phyloP scores from a whole-genome alignment of 1,140 invertebrate genomes.

The Pachypeltis micranthus region DNA sequence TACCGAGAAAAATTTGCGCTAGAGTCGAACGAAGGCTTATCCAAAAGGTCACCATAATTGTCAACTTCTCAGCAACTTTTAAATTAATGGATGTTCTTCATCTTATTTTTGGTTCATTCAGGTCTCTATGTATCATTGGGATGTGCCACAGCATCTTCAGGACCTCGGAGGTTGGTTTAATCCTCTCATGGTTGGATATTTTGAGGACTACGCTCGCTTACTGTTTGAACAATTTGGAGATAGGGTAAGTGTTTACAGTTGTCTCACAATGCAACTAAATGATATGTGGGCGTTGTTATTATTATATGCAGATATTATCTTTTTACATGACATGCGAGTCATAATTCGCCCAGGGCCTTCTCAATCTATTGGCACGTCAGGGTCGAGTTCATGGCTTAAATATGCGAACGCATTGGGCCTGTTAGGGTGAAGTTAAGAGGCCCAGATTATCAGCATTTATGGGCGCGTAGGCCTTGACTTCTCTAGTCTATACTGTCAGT shows the following conservation, averaged over 20 bases:
- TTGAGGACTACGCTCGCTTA: slow-evolving; percentile 41
- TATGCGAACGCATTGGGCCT: no score
- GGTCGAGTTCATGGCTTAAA: no score
- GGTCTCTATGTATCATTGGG: slow-evolving; percentile 43
- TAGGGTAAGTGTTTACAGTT: no score
- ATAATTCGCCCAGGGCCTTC: neutral
- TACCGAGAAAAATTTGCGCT: neutral
- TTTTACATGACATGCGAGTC: neutral
- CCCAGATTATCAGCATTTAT: no score
- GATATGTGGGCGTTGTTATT: neutral
- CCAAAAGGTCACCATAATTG: neutral
- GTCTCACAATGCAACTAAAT: neutral
- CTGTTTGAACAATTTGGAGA: slow-evolving; percentile 41
- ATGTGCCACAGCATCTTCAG: slow-evolving; percentile 39
- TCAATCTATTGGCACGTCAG: no score
- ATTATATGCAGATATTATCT: neutral
- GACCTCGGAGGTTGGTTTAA: slow-evolving; percentile 50
- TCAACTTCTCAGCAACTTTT: neutral
- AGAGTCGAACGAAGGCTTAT: neutral
- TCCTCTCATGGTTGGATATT: slow-evolving; percentile 42
- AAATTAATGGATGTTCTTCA: neutral
- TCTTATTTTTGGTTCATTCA: neutral
- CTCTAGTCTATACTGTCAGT: no score
- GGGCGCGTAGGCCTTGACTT: no score
- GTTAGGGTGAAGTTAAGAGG: no score